Conservation (phyloP, 30 jellyfish, hydroid and myxozoan genomes). For the Turritopsis dohrnii region DNA sequence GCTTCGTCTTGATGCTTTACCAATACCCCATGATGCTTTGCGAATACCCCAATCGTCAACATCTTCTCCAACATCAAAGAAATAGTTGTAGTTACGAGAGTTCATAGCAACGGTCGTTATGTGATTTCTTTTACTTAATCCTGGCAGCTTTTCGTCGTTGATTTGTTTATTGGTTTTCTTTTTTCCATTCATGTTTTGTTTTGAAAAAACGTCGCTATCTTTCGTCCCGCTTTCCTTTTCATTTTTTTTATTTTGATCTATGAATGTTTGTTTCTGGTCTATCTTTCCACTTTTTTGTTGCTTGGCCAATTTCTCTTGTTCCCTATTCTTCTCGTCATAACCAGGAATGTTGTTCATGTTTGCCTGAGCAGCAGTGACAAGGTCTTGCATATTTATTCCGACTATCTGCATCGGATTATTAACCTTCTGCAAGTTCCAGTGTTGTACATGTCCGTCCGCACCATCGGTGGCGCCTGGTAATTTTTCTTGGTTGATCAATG, state of each 20-base stretch:
- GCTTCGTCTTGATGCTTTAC: neutral
- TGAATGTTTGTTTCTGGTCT: neutral
- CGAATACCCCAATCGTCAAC: too few relatives aligned
- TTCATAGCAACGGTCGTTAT: conserved; percentile 10
- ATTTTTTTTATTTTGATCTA: neutral
- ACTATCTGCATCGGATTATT: conserved; percentile 14
- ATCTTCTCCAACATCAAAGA: too few relatives aligned
- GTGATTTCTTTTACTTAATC: conserved; percentile 25
- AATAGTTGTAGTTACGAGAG: neutral
- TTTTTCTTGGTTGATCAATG: conserved; percentile 33
- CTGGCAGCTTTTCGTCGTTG: conserved; percentile 30
- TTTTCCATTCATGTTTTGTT: neutral
- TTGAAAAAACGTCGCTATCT: neutral
- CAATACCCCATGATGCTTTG: too few relatives aligned
- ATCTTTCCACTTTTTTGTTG: neutral
- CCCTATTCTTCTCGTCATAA: conserved; percentile 13
- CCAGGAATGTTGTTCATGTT: conserved; percentile 33
- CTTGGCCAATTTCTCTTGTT: conserved; percentile 18
- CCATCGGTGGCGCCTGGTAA: conserved; percentile 36
- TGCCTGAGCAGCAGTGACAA: conserved; percentile 17
- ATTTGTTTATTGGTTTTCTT: neutral
- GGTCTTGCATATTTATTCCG: conserved; percentile 18
- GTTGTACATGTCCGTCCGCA: neutral
- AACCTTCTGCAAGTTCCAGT: neutral
- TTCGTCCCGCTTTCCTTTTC: neutral